phyloP scores from a whole-genome alignment of 2,797 vertebrate genomes.

The Pipistrellus pipistrellus region DNA sequence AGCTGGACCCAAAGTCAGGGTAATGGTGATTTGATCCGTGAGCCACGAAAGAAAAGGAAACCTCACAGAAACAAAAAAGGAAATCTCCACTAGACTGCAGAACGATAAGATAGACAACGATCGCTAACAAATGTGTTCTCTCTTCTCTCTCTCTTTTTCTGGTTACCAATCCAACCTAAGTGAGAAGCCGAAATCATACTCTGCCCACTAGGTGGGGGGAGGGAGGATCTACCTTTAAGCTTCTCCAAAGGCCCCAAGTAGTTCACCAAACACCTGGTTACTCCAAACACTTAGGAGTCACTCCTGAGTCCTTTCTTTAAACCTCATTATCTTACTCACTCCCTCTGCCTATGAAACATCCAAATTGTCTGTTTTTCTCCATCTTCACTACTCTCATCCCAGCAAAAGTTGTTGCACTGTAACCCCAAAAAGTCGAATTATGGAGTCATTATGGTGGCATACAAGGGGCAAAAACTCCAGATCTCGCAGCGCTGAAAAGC shows the following conservation, averaged over 20 bases:
- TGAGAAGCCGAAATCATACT: too few species aligned
- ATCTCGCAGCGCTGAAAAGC: too few species aligned
- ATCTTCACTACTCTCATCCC: background rate
- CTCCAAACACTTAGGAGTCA: background rate
- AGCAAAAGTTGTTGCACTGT: background rate
- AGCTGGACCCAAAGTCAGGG: constrained; percentile 20
- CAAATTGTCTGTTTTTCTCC: background rate
- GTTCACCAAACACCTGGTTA: background rate
- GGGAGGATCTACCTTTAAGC: background rate
- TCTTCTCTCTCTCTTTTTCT: background rate
- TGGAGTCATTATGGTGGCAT: too few species aligned
- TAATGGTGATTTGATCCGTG: constrained; percentile 6
- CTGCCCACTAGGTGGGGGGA: too few species aligned
- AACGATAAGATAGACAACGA: background rate
- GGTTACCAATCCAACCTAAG: background rate
- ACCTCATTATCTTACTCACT: background rate
- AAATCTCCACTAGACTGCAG: background rate
- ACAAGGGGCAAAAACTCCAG: too few species aligned
- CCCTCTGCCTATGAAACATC: background rate
- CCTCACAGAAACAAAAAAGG: background rate
- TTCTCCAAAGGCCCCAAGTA: background rate
- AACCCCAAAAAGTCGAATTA: too few species aligned
- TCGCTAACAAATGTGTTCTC: background rate
- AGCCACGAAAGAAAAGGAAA: constrained; percentile 29
- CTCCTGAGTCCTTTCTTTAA: background rate